These are phyloP conservation scores for Thinocorus orbignyianus DNA, from an alignment of 2,113 vertebrate genomes.

Conservation along the genomic window DNA sequence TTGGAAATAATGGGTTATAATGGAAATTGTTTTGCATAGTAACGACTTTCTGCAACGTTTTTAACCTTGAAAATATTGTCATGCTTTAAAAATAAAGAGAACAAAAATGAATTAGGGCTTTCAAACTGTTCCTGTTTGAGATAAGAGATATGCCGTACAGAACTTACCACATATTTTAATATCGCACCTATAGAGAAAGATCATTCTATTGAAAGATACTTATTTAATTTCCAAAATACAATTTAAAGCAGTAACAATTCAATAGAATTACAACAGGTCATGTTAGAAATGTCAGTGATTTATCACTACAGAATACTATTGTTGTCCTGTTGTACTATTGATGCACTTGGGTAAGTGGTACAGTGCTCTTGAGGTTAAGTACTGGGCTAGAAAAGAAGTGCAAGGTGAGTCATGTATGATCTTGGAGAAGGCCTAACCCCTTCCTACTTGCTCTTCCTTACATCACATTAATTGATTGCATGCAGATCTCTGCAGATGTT, in stretches of 20 bases:
- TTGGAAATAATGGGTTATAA: neutral
- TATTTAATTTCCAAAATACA: neutral
- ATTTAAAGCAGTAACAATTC: neutral
- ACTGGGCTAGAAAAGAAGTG: neutral
- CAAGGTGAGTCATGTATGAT: rapidly evolving
- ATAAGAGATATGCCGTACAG: neutral
- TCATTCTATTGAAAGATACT: neutral
- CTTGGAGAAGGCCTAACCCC: neutral
- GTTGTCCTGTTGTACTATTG: neutral
- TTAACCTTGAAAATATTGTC: neutral
- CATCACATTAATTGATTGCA: neutral
- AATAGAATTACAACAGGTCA: neutral
- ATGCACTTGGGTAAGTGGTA: neutral
- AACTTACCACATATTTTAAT: neutral
- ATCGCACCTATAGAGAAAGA: neutral
- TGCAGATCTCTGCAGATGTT: neutral
- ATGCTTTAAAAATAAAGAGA: neutral
- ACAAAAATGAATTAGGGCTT: neutral
- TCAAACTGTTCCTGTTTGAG: neutral
- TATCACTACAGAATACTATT: neutral
- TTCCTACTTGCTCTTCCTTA: neutral
- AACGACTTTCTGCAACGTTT: neutral
- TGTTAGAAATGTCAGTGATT: neutral
- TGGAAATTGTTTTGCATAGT: neutral
- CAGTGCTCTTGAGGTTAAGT: neutral